Base-by-base conservation (phyloP, 2,888 invertebrate species). In the Ectemnius lituratus region DNA sequence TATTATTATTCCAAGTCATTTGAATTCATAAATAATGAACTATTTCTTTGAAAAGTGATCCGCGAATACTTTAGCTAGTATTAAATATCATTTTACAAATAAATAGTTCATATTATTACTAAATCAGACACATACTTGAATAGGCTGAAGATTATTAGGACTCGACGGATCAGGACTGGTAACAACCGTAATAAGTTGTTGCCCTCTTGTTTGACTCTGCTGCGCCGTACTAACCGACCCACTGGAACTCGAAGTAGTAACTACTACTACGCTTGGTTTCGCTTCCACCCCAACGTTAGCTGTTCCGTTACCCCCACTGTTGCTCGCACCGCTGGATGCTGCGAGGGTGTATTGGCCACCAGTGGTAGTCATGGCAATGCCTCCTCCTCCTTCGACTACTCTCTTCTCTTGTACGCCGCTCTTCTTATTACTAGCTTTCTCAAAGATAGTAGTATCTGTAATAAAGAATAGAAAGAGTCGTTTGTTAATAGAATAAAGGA, bases 361-460 rank as follows among this genome's bases (percentile, higher is more conserved):
- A 67, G 90, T 90, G 78, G 90, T 90, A 90, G 90, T 89, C 90
- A 90, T 90, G 90, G 90, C 86, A 88, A 90, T 90, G 79, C 84
- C 88, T 87, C 87, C 90, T 89, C 3, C 23, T 88, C 85, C 86
- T 84, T 85, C 87, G 79, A 89, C 86, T 83, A 78, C 83, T 80
- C 84, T 80, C 75, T 79, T n/a, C n/a, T n/a, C n/a, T n/a, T n/a
- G n/a, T n/a, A n/a, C n/a, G n/a, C 85, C 85, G 80, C 88, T 84
- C 76, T 85, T 83, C 75, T 80, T 37, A 6, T 4, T 81, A 70
- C 81, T 80, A 72, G 71, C 86, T 83, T 85, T 87, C 76, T 85
- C 87, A 70, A 85, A 83, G 75, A 88, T 87, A 81, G 2, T 11
- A 1, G 88, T 80, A 79, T 88, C 90, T 90, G 83, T 67, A 79